Conservation (phyloP, 2,113 vertebrate species). For the Thalassoma bifasciatum region DNA sequence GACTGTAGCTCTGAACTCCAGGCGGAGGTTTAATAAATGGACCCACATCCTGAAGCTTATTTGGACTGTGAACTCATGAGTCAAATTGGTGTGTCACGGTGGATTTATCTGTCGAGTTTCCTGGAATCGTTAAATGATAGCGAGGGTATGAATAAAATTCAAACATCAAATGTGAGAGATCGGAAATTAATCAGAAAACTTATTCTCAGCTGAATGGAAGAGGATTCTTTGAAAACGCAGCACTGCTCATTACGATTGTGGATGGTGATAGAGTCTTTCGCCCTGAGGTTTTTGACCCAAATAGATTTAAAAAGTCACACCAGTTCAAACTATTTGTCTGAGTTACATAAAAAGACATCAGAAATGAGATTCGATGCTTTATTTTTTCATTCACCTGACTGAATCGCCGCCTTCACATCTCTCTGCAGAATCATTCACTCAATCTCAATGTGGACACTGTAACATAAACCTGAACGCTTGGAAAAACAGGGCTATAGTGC, state of each 20-base stretch:
- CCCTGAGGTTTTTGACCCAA: slow-evolving; percentile 17
- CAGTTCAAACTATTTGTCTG: slow-evolving; percentile 3
- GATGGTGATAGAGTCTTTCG: slow-evolving; percentile 16
- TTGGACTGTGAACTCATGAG: slow-evolving; percentile 56
- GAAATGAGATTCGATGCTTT: background rate
- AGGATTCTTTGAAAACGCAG: slow-evolving; percentile 19
- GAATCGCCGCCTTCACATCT: slow-evolving; percentile 24
- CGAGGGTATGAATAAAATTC: slow-evolving; percentile 56
- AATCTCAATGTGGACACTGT: slow-evolving; percentile 38
- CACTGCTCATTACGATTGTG: slow-evolving; percentile 9
- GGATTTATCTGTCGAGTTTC: slow-evolving; percentile 59
- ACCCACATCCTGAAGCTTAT: slow-evolving; percentile 63
- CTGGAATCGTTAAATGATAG: slow-evolving; percentile 39
- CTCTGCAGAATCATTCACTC: slow-evolving; percentile 69
- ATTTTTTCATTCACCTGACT: slow-evolving; percentile 48
- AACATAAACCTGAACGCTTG: slow-evolving; percentile 58
- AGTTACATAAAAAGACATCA: background rate
- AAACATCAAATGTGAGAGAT: slow-evolving; percentile 43
- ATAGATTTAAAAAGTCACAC: slow-evolving; percentile 12
- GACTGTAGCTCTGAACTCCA: slow-evolving; percentile 58
- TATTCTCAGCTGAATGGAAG: slow-evolving; percentile 24
- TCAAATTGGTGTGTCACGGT: slow-evolving; percentile 64
- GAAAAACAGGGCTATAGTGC: slow-evolving; percentile 43
- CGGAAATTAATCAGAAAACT: slow-evolving; percentile 35
- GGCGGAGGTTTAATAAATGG: slow-evolving; percentile 59